Evolutionary conservation across 1,140 invertebrate species (phyloP).

Genomic region (Gryllus bimaculatus): DNA sequence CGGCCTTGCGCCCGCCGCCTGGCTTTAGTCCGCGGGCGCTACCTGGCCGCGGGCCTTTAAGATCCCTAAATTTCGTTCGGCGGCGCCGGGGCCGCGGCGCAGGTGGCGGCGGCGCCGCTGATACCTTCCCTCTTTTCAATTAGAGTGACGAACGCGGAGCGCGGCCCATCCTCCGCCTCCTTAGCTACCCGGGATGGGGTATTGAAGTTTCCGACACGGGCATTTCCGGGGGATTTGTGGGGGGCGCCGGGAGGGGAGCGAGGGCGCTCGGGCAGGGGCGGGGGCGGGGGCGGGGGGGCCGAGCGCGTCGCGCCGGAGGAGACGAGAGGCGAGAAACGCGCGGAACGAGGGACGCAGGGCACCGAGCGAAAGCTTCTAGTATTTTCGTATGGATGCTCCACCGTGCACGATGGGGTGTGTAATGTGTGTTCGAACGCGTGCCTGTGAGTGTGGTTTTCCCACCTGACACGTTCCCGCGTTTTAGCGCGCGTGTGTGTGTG

Average conservation of each 20-base stretch:
- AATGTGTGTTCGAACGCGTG: neutral
- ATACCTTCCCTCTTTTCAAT: constrained; percentile 19
- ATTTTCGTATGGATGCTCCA: neutral
- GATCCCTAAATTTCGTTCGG: neutral
- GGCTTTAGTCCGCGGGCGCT: too few relatives aligned
- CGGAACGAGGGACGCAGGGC: neutral
- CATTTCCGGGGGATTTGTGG: constrained; percentile 4
- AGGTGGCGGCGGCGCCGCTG: neutral
- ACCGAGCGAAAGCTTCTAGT: neutral
- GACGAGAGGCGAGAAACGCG: too few relatives aligned
- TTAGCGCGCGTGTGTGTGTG: too few relatives aligned
- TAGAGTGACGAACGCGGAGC: constrained; percentile 17
- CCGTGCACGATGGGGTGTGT: neutral
- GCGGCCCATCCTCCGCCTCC: constrained; percentile 9
- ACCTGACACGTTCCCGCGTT: too few relatives aligned
- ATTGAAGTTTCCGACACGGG: constrained; percentile 17
- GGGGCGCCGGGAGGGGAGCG: neutral
- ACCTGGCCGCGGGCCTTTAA: neutral
- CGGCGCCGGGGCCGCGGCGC: too few relatives aligned
- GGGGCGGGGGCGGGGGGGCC: neutral
- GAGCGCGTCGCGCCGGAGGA: neutral
- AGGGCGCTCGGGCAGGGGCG: neutral
- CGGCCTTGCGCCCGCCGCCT: too few relatives aligned
- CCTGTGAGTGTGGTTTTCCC: neutral
- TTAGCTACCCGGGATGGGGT: neutral